A percentile compares a stretch with the other conserved stretches of the same genome.
Conservation (phyloP, 2,888 invertebrate species). For the Apodemia mormo region DNA sequence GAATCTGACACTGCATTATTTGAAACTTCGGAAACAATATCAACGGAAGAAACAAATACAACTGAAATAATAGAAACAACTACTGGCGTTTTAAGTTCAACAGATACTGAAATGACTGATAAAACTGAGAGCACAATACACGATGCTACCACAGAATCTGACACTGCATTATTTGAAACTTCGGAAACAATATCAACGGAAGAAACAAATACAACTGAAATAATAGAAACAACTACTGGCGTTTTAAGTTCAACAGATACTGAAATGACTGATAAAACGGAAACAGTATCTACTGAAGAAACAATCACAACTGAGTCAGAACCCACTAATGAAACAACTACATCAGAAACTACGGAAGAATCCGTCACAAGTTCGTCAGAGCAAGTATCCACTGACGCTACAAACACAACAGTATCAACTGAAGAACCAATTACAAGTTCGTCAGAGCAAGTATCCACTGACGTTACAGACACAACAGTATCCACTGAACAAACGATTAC, state of each 20-base stretch:
- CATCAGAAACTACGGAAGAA: not conserved
- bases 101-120: not conserved
- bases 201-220: not conserved
- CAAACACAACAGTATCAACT: not conserved
- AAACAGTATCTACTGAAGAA: not conserved
- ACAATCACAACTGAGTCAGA: not conserved
- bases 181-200: not conserved
- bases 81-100: not conserved
- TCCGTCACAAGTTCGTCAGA: not conserved
- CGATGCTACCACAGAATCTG: slow-evolving; percentile 23
- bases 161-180: slow-evolving; percentile 24
- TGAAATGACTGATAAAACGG: not conserved
- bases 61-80: not conserved
- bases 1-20: slow-evolving; percentile 26
- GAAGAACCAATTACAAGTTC: slow-evolving; percentile 10
- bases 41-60: not conserved
- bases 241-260: not conserved
- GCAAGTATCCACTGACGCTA: not conserved
- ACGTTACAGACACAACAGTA: not conserved
- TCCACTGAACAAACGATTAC: slow-evolving; percentile 4
- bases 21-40: slow-evolving; percentile 8
- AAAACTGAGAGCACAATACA: slow-evolving; percentile 3
- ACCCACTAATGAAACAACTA: not conserved
- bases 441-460: not conserved
- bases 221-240: not conserved